These are phyloP conservation scores for Trilocha varians DNA, from an alignment of 2,888 invertebrate species.

Conservation along the genomic window DNA sequence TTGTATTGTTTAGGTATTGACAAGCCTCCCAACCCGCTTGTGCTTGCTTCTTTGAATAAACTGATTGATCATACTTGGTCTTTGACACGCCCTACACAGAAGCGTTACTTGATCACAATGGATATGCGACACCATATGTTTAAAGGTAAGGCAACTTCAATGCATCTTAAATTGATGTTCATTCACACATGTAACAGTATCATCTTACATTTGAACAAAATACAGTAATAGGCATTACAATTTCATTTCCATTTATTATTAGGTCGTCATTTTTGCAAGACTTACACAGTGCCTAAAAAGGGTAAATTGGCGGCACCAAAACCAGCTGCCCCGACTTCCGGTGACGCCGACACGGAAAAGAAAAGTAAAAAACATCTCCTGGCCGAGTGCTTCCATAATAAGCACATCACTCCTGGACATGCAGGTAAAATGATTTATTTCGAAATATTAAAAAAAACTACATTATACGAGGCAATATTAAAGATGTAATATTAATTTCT, in stretches of 20 bases:
- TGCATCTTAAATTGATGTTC: too few relatives aligned
- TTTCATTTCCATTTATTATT: too few relatives aligned
- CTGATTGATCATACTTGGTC: constrained; percentile 56
- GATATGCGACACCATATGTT: constrained; percentile 70
- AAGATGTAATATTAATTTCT: background rate
- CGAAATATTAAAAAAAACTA: too few relatives aligned
- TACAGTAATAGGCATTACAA: background rate
- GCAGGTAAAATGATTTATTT: too few relatives aligned
- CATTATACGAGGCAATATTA: too few relatives aligned
- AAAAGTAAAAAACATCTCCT: constrained; percentile 50
- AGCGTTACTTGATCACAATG: constrained; percentile 59
- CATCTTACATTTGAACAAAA: background rate
- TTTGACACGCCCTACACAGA: constrained; percentile 45
- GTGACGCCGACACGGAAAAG: constrained; percentile 38
- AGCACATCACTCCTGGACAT: constrained; percentile 52
- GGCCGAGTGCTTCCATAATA: constrained; percentile 60
- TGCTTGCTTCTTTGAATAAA: constrained; percentile 45
- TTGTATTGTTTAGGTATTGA: constrained; percentile 44
- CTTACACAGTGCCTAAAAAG: constrained; percentile 39
- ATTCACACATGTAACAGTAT: too few relatives aligned
- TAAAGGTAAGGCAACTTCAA: constrained; percentile 62
- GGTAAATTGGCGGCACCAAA: constrained; percentile 32
- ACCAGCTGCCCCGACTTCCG: constrained; percentile 20
- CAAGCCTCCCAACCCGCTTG: constrained; percentile 38
- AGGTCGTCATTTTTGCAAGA: constrained; percentile 67